Conservation (phyloP, 2,113 vertebrate species). For the Oxyura jamaicensis region DNA sequence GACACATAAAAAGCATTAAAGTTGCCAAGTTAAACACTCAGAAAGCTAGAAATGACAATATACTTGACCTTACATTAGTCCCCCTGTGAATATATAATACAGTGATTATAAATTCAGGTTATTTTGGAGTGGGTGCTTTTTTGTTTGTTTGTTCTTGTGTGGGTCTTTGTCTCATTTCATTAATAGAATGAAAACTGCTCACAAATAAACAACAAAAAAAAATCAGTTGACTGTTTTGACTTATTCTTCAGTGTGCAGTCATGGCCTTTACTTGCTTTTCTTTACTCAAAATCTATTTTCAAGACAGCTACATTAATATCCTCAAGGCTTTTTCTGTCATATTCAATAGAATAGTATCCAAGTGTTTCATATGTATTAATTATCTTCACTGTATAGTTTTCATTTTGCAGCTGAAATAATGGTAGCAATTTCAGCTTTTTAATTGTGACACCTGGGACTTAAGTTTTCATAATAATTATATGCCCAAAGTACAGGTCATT, state of each 20-base stretch:
- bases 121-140: neutral
- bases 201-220: neutral
- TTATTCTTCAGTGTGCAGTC: neutral
- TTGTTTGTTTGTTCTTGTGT: neutral
- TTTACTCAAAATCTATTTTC: neutral
- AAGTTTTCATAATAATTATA: neutral
- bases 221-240: neutral
- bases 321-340: neutral
- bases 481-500: neutral
- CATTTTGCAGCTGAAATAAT: neutral
- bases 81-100: neutral
- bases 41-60: conserved; percentile 34
- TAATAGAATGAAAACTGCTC: neutral
- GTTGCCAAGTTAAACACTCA: conserved; percentile 35
- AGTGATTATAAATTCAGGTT: neutral
- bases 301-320: neutral
- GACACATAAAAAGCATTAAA: conserved; percentile 15
- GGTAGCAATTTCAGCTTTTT: neutral
- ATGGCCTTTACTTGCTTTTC: neutral
- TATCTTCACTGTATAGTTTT: neutral
- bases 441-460: neutral
- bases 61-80: neutral
- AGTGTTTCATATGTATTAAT: neutral
- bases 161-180: neutral
- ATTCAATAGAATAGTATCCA: neutral